Conservation (phyloP, 1,140 invertebrate genomes). For the Leptinotarsa defecta region DNA sequence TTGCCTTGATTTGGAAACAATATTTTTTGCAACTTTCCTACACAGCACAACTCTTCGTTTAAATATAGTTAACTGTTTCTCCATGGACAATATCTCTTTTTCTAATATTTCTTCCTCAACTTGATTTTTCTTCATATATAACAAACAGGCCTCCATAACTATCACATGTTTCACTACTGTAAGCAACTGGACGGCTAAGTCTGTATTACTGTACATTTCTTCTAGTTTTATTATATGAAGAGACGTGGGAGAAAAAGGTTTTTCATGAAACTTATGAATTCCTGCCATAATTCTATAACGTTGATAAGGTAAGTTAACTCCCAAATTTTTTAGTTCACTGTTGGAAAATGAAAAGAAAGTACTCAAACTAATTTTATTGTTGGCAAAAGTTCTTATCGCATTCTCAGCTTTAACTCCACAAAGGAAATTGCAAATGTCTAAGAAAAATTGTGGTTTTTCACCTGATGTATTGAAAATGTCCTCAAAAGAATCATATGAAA, state of each 20-base stretch:
- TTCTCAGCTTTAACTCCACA: conserved; percentile 51
- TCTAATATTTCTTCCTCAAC: conserved; percentile 26
- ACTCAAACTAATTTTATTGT: conserved; percentile 53
- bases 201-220: conserved; percentile 40
- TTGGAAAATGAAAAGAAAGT: conserved; percentile 57
- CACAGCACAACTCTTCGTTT: conserved; percentile 26
- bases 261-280: conserved; percentile 54
- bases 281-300: conserved; percentile 56
- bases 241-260: conserved; percentile 46
- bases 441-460: conserved; percentile 55
- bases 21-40: conserved; percentile 25
- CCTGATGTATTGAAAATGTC: conserved; percentile 33
- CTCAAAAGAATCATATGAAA: conserved; percentile 32
- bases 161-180: conserved; percentile 45
- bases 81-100: conserved; percentile 22
- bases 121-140: conserved; percentile 42
- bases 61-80: conserved; percentile 27
- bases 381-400: conserved; percentile 52
- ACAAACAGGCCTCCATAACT: conserved; percentile 47
- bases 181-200: conserved; percentile 44
- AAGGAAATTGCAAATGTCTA: conserved; percentile 56
- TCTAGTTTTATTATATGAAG: conserved; percentile 32
- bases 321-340: conserved; percentile 51
- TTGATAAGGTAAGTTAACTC: conserved; percentile 55
- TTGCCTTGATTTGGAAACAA: conserved; percentile 28